Evolutionary conservation across 2,113 vertebrate species (phyloP), one percentile per base, ranked within the genome.

Genomic region (Eptatretus burgeri): DNA sequence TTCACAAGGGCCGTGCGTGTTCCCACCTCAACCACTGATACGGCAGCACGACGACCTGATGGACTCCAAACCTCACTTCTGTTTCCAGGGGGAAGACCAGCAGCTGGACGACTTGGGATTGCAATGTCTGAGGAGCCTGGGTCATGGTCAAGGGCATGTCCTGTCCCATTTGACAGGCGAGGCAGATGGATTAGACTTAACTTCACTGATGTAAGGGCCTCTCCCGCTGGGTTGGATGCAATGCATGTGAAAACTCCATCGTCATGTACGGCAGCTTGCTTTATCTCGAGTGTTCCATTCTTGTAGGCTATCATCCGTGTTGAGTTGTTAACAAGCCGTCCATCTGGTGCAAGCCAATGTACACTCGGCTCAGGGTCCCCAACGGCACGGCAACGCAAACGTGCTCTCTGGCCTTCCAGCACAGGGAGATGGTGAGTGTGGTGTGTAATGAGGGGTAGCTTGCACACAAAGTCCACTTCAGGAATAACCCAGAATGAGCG

Each of bases 171-270:
- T 70, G 78, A 85, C 64, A 91, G 78, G 65, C 93, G 91, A 0
- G 91, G 91, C 19, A 96, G 78, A 72, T 93, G 91, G 68, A 96
- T 80, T 5, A 96, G 84, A 5, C 88, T 88, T 12, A 95, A 77
- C 67, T 96, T 88, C 49, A 93, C 81, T 0, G 76, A 79, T 52
- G 88, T 88, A 0, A 85, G 94, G 50, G 87, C 83, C 70, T 96
- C 91, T 51, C 88, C 91, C 0, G 91, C 91, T 3, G 88, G 88
- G 0, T 96, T 96, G 65, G 88, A 83, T 11, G 91, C 91, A 12
- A 96, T 94, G 74, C 91, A 96, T 1, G 85, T 95, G 72, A 96
- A 96, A 51, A 76, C 80, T 2, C 91, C 91, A 0, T 88, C 87
- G 76, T 96, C 91, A 76, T 88, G 85, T 52, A 88, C 77, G 1